Base-by-base conservation (phyloP, 2,797 vertebrate species). In the Tauraco hartlaubi region DNA sequence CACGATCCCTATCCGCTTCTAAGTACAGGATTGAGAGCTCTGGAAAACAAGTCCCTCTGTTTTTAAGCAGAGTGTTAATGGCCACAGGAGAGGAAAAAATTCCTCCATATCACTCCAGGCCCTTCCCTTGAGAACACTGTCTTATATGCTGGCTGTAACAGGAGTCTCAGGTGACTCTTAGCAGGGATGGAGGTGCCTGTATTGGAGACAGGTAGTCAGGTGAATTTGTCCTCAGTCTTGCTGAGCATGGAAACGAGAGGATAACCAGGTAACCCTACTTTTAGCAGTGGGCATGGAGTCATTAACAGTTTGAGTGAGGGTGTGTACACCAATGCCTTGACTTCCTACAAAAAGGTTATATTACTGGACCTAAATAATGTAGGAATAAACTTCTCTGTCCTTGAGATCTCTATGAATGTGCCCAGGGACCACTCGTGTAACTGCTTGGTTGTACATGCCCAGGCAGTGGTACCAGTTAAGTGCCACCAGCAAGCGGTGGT, bases 281-380 rank as follows among this genome's bases (percentile, higher is more conserved):
- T 28, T 48, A 31, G n/a, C 15, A 12, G 22, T 31, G 11, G 5
- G 14, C 1, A 0, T 23, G 11, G 11, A 29, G 28, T 11, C 7
- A 20, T 72, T 80, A 61, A 64, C 12, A 66, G 31, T 31, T 59
- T 12, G 16, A 29, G 22, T 59, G 51, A 64, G 71, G 44, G 43
- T 0, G 0, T 22, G 12, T 15, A 33, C 41, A 28, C 54, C 56
- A 39, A 15, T 28, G 44, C 23, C 35, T 62, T 29, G 41, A 13
- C 39, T 49, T 76, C 13, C 41, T 61, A 49, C 9, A 55, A 61
- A 54, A 71, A 10, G 8, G 6, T 63, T 73, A 3, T 26, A 39
- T 28, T 59, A 28, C 35, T 49, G 41, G 62, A 49, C 51, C 14
- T 29, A 59, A 90, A 81, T 33, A 41, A 61, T 22, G 29, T 11